Evolutionary conservation across 2,797 vertebrate genomes (phyloP), one percentile per base, ranked within the genome.

Genomic region (Coracias cyanogaster): DNA sequence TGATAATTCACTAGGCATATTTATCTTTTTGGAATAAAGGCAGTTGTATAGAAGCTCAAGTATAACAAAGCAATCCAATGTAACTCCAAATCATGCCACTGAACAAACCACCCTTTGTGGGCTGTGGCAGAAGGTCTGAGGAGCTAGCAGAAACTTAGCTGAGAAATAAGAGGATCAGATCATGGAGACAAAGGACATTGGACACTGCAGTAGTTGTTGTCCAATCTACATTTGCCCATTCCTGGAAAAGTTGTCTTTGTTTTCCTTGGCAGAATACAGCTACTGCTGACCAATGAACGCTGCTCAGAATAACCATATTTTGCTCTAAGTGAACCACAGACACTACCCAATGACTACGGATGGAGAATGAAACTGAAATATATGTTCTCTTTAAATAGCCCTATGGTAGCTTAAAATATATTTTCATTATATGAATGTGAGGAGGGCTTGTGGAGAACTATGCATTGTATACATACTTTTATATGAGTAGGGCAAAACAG

Each of bases 241-340:
- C 46, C 86, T 66, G 66, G 62, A 95, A 84, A 89, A 82, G 54
- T 22, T 72, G 29, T n/a, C 21, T 22, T 78, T 81, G 31, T 22
- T 83, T 92, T 90, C 16, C 92, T 74, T 79, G 18, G 49, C 89
- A 86, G 24, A 90, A 79, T 90, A 72, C 24, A 84, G 58, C 69
- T 86, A 66, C n/a, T 89, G 49, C 41, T 84, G 62, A 72, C 31
- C 72, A 71, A 86, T 72, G 37, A 84, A 55, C 6, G 16, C 18
- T 76, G 49, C 54, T 82, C 49, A 66, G 72, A 90, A 90, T 52
- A 94, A 71, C 29, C 49, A 58, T 7, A 29, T 79, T 95, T 82
- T 64, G 28, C 52, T 83, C 19, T 26, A 60, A 83, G 35, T 31
- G 46, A 82, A 66, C 46, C 29, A 57, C 5, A 6, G 46, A 54